Evolutionary conservation across 2,797 vertebrate species (phyloP), one percentile per base, ranked within the genome.

Genomic region (Diplodus puntazzo): DNA sequence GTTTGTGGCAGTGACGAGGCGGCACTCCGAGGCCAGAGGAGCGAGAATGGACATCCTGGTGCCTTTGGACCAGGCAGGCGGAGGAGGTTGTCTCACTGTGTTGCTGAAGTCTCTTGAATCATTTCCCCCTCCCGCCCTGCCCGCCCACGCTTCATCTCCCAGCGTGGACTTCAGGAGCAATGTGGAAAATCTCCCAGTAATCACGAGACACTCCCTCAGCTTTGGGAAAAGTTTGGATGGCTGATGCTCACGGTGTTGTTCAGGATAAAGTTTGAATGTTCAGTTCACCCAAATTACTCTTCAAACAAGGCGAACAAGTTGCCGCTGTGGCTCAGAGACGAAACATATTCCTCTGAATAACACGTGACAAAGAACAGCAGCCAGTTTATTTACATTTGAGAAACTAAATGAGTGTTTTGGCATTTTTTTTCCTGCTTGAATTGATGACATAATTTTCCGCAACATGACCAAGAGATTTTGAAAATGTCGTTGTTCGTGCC

Each of bases 1-100:
- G 67, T 67, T 52, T 71, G 64, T 66, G 83, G 48, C 74, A 17
- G 63, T 11, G 70, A 71, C 49, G 52, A 74, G 80, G 77, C 82
- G 52, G 74, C 67, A 34, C 63, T 80, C 39, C 3, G 12, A 77
- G 48, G 39, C 48, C 59, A 42, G 79, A 82, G 86, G 80, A 81
- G 84, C 43, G 73, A 90, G 79, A 60, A 69, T 77, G 83, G 83
- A 84, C 81, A 14, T 82, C 77, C 82, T 80, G 88, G 83, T 69
- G 70, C 74, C 66, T 77, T 68, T 4, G 66, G 75, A 59, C 68
- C 80, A 61, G 88, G 84, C 59, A 23, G 73, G 74, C 64, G 77
- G 81, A 84, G 77, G 30, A 55, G 65, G 79, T 76, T 0, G 25
- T 86, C 66, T 81, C 82, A 83, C 79, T 79, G 76, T 66, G 79